phyloP scores from a whole-genome alignment of 2,888 invertebrate genomes.

The Margaritifera margaritifera region DNA sequence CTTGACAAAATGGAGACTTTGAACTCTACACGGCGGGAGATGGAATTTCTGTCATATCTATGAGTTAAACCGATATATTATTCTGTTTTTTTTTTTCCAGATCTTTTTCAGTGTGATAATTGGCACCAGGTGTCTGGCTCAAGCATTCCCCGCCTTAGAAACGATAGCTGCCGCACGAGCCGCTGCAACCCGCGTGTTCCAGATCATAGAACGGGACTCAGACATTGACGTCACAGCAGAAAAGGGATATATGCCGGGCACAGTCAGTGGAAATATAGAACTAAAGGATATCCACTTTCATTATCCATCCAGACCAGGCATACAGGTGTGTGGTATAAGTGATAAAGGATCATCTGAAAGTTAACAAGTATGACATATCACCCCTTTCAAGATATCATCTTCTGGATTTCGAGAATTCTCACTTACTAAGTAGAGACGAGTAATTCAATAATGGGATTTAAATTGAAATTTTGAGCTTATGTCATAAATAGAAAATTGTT shows the following conservation, averaged over 20 bases:
- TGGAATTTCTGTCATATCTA: too few species aligned
- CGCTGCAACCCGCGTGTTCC: conserved; percentile 78
- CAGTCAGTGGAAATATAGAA: conserved; percentile 72
- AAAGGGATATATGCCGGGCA: conserved; percentile 70
- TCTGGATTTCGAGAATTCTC: too few species aligned
- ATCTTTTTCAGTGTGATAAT: conserved; percentile 74
- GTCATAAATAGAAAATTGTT: too few species aligned
- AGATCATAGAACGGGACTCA: conserved; percentile 74
- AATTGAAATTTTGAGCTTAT: too few species aligned
- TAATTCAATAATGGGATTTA: too few species aligned
- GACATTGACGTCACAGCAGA: conserved; percentile 73
- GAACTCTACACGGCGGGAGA: too few species aligned
- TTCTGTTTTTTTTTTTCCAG: conserved; percentile 27
- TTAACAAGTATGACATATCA: too few species aligned
- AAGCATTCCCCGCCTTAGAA: conserved; percentile 87
- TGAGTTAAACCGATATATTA: too few species aligned
- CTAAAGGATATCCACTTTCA: conserved; percentile 68
- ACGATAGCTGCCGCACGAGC: conserved; percentile 87
- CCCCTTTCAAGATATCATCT: too few species aligned
- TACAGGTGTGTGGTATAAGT: conserved; percentile 40
- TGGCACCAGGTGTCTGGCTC: conserved; percentile 78
- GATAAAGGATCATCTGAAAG: too few species aligned
- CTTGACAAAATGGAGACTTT: too few species aligned
- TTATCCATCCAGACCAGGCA: conserved; percentile 55
- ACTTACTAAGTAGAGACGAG: too few species aligned